Evolutionary conservation across 1,140 invertebrate genomes (phyloP), one percentile per base, ranked within the genome.

Genomic region (Drosophila takahashii): DNA sequence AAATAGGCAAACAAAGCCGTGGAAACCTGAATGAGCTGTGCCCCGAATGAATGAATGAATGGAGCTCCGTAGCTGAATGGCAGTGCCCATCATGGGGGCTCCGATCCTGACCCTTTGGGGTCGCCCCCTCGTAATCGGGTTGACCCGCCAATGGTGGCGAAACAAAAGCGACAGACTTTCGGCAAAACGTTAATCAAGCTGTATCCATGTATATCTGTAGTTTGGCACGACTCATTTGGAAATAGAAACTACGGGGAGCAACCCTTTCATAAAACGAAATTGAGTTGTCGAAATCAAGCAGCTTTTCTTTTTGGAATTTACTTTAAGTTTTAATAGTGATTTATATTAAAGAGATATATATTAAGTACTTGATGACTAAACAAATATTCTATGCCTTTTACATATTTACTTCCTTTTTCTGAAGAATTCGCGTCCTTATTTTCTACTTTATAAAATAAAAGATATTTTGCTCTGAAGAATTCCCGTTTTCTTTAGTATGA

Each of bases 1-100:
- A 89, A 87, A 89, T 87, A 87, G 83, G 47, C 79, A 66, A 87
- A 87, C 84, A 87, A 87, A 52, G 58, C 56, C 37, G 18, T 1
- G 10, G n/a, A 67, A 29, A 39, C 3, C 58, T 75, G 72, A 75
- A 75, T 75, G 59, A 44, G 44, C 26, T 62, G 67, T 26, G 41
- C 32, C 41, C 22, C 22, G 22, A 22, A 22, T 22, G 22, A 22
- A 22, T 22, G 29, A 45, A 51, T 76, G 73, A 77, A 77, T 77
- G 62, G 72, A 34, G 18, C 7, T 39, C 41, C 36, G 26, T 39
- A 29, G 45, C 22, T 76, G 73, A 76, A 66, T 74, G 71, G 34
- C 60, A 48, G 53, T 15, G 10, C 44, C 73, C 48, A 60, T 67
- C 45, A 65, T n/a, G 59, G 44, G 44, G 58, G 44, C 42, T 27